A percentile compares a stretch with the other conserved stretches of the same genome.
phyloP scores from a whole-genome alignment of 2,797 vertebrate genomes.

The Lagodon rhomboides region DNA sequence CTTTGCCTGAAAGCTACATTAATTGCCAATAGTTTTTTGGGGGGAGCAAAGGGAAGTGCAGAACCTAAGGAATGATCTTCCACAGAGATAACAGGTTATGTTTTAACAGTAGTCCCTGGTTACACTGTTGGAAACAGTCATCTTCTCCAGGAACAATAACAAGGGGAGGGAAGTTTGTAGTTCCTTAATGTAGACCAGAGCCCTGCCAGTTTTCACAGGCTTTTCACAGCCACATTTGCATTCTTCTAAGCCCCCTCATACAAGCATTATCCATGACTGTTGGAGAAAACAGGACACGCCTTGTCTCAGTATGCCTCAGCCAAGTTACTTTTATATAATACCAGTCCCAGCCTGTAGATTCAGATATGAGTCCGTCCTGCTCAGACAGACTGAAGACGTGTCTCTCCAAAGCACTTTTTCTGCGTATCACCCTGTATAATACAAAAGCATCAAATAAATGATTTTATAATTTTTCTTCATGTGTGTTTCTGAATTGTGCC shows the following conservation, averaged over 20 bases:
- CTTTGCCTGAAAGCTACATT: neutral
- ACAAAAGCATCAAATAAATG: neutral
- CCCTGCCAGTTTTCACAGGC: neutral
- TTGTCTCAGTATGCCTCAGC: conserved; percentile 51
- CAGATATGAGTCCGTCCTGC: conserved; percentile 33
- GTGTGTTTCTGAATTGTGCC: conserved; percentile 4
- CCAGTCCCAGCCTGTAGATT: conserved; percentile 53
- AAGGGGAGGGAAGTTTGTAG: conserved; percentile 1
- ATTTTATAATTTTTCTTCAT: conserved; percentile 3
- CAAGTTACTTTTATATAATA: conserved; percentile 28
- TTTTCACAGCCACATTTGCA: conserved; percentile 30
- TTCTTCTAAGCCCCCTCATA: conserved; percentile 59
- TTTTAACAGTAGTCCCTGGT: conserved; percentile 35
- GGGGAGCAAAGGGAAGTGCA: neutral
- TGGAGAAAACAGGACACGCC: conserved; percentile 66
- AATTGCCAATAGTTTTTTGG: neutral
- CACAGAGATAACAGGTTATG: conserved; percentile 10
- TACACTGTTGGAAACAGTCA: neutral
- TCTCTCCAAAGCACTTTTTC: conserved; percentile 34
- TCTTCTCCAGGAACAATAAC: neutral
- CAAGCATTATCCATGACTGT: conserved; percentile 65
- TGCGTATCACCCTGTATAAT: neutral
- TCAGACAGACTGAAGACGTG: conserved; percentile 1
- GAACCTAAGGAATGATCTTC: conserved; percentile 9
- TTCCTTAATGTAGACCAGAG: conserved; percentile 1